phyloP scores from a whole-genome alignment of 2,113 vertebrate genomes.

The Leucosticte australis region DNA sequence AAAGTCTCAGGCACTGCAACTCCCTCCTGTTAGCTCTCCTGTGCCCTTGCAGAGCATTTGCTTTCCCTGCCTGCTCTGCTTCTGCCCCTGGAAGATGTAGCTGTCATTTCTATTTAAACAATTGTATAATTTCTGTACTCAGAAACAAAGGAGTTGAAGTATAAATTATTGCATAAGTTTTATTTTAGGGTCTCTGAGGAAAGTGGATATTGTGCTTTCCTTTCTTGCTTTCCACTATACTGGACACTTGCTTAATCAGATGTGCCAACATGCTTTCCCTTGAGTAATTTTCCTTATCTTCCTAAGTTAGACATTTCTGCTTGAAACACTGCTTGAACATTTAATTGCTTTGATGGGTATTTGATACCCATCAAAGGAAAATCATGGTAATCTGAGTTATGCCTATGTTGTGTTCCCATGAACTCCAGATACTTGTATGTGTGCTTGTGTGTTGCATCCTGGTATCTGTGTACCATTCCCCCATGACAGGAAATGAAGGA shows the following conservation, averaged over 20 bases:
- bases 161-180: neutral
- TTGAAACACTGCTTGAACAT: neutral
- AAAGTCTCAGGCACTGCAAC: neutral
- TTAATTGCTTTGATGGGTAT: neutral
- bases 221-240: neutral
- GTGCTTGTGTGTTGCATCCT: neutral
- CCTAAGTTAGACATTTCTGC: neutral
- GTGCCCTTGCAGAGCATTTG: neutral
- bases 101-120: neutral
- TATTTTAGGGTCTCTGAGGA: neutral
- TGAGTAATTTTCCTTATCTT: neutral
- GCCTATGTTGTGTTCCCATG: neutral
- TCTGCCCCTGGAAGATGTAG: neutral
- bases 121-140: neutral
- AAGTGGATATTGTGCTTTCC: neutral
- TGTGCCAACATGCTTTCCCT: neutral
- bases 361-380: no score
- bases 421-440: neutral
- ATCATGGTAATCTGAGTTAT: rapidly evolving
- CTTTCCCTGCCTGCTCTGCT: neutral
- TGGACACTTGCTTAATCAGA: neutral
- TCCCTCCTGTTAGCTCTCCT: rapidly evolving
- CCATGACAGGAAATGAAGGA: neutral
- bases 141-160: neutral
- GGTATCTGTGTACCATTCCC: neutral